phyloP scores from a whole-genome alignment of 1,140 invertebrate genomes.

The Chironomus tepperi region DNA sequence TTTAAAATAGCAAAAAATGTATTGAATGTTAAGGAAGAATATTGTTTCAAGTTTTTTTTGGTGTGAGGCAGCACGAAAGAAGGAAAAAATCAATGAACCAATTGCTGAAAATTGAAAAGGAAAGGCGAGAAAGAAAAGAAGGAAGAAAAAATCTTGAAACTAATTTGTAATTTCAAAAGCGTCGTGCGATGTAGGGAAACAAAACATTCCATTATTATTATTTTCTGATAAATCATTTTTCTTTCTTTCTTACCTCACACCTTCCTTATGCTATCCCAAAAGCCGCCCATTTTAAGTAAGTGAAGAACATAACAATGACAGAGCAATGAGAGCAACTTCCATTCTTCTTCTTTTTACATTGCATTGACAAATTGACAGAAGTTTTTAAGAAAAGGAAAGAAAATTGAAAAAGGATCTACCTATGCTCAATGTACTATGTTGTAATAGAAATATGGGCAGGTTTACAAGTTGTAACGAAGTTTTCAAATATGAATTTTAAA shows the following conservation, averaged over 20 bases:
- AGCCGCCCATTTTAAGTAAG: background rate
- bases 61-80: background rate
- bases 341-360: no score
- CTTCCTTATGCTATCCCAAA: background rate
- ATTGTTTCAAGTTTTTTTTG: no score
- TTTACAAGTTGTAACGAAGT: no score
- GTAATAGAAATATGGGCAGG: no score
- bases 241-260: background rate
- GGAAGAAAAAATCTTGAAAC: background rate
- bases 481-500: no score
- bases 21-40: no score
- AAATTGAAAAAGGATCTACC: background rate
- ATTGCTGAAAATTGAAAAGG: background rate
- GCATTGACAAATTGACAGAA: slow-evolving; percentile 12
- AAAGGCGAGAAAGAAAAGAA: background rate
- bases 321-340: background rate
- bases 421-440: background rate
- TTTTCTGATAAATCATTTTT: slow-evolving; percentile 19
- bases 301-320: slow-evolving; percentile 5
- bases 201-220: slow-evolving; percentile 21
- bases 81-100: background rate
- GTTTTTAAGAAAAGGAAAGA: background rate
- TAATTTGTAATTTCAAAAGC: slow-evolving; percentile 20
- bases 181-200: background rate
- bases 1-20: background rate